phyloP scores from a whole-genome alignment of 2,113 vertebrate species.

The Strix uralensis region DNA sequence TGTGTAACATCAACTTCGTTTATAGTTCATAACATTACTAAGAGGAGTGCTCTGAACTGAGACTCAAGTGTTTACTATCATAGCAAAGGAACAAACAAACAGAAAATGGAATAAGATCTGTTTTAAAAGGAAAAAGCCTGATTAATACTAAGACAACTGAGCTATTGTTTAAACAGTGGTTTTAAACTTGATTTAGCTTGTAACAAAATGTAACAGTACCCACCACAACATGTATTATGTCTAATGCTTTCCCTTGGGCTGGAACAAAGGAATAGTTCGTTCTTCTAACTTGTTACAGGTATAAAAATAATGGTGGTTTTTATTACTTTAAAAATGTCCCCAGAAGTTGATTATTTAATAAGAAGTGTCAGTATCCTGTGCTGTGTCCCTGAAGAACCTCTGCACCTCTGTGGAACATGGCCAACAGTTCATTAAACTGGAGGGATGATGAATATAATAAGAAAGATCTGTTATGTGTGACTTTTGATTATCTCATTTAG shows the following conservation, averaged over 20 bases:
- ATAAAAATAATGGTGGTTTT: not conserved
- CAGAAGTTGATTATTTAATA: not conserved
- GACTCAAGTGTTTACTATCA: not conserved
- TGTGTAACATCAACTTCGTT: not conserved
- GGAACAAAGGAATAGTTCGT: not conserved
- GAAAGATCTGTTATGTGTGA: not conserved
- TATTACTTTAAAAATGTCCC: not conserved
- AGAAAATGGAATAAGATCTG: conserved; percentile 1
- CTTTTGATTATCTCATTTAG: not conserved
- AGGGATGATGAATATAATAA: not conserved
- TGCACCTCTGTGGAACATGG: not conserved
- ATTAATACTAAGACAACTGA: not conserved
- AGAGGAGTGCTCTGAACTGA: not conserved
- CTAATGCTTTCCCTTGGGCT: not conserved
- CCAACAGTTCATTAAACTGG: not conserved
- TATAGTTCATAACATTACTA: not conserved
- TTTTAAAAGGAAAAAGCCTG: not conserved
- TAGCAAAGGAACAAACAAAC: not conserved
- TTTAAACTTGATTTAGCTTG: conserved; percentile 45
- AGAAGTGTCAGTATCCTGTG: not conserved
- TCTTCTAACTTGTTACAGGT: conserved; percentile 8
- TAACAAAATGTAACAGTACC: not conserved
- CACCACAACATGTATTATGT: not conserved
- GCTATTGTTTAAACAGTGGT: not conserved
- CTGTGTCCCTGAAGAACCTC: not conserved